Evolutionary conservation across 2,888 invertebrate species (phyloP).

Genomic region (Nymphalis c-album): DNA sequence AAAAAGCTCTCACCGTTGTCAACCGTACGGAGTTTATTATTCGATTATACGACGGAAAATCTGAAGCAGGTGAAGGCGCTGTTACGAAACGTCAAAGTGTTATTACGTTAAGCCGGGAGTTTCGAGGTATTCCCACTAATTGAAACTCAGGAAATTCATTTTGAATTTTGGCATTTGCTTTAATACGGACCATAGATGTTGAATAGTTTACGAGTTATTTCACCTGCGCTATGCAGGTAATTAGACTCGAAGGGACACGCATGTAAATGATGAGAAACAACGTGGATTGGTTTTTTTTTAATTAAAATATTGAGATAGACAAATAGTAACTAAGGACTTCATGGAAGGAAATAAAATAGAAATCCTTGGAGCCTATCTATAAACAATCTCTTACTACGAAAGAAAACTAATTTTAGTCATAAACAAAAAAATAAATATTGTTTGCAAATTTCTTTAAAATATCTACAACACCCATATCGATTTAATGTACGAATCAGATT

Average conservation of each 20-base stretch:
- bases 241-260: not conserved
- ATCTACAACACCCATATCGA: too few species aligned
- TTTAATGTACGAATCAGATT: too few species aligned
- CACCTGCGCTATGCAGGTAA: constrained; percentile 6
- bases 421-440: too few species aligned
- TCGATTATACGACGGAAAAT: constrained; percentile 43
- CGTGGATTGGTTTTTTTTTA: not conserved
- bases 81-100: constrained; percentile 49
- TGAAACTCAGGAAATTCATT: constrained; percentile 52
- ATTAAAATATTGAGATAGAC: too few species aligned
- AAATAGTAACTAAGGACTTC: too few species aligned
- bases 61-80: constrained; percentile 41
- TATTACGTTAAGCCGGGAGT: constrained; percentile 50
- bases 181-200: constrained; percentile 24
- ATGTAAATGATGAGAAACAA: not conserved
- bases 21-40: constrained; percentile 22
- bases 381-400: too few species aligned
- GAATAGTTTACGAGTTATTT: constrained; percentile 14
- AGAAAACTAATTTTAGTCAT: too few species aligned
- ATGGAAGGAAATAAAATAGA: too few species aligned
- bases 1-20: constrained; percentile 25
- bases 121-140: constrained; percentile 52
- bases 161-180: constrained; percentile 42
- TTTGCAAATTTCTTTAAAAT: too few species aligned
- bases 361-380: too few species aligned